Percentiles rank a stretch among this genome's conserved stretches.
These are phyloP conservation scores for Acromyrmex heyeri DNA, from an alignment of 1,140 invertebrate genomes.

Conservation along the genomic window DNA sequence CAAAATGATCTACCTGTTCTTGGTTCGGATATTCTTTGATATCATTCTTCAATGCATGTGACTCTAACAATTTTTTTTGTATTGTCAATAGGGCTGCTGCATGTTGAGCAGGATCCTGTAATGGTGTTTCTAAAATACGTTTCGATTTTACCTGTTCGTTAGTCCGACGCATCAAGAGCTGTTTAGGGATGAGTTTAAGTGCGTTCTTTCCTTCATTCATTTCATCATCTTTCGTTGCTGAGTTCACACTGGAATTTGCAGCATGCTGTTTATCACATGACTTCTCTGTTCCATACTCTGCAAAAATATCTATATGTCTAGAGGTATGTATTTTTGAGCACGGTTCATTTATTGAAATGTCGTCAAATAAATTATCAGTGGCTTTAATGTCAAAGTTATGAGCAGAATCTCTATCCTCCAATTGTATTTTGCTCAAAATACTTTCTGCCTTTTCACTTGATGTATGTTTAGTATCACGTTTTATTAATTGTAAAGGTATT, in stretches of 20 bases:
- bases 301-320: slow-evolving; percentile 75
- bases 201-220: slow-evolving; percentile 54
- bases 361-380: slow-evolving; percentile 13
- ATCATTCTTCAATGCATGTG: slow-evolving; percentile 15
- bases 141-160: slow-evolving; percentile 67
- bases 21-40: not conserved
- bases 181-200: slow-evolving; percentile 82
- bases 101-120: slow-evolving; percentile 60
- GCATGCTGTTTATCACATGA: slow-evolving; percentile 18
- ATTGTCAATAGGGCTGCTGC: slow-evolving; percentile 61
- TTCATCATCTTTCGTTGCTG: slow-evolving; percentile 64
- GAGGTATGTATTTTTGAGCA: slow-evolving; percentile 23
- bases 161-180: slow-evolving; percentile 77
- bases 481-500: slow-evolving; percentile 68
- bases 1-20: slow-evolving; percentile 24
- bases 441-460: slow-evolving; percentile 52
- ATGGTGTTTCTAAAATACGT: slow-evolving; percentile 55
- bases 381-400: slow-evolving; percentile 33
- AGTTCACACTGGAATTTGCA: not conserved
- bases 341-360: slow-evolving; percentile 51
- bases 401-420: slow-evolving; percentile 32
- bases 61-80: slow-evolving; percentile 66
- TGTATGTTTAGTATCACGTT: slow-evolving; percentile 58
- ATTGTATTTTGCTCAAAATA: slow-evolving; percentile 37
- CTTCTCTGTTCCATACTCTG: slow-evolving; percentile 60